Conservation (phyloP, 2,797 vertebrate species). For the Apogon hyalosoma region DNA sequence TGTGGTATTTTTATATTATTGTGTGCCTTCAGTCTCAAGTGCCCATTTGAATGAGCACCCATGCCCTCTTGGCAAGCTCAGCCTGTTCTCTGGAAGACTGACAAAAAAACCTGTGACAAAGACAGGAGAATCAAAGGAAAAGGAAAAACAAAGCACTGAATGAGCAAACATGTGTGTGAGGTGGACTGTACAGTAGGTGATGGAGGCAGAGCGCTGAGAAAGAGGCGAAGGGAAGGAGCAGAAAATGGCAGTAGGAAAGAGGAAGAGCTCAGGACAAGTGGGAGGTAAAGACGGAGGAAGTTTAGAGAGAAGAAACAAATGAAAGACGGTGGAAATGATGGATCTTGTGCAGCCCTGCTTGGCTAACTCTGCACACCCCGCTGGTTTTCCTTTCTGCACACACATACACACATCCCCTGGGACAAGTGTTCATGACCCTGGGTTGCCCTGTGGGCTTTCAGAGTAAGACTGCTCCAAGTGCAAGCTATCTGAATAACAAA, state of each 20-base stretch:
- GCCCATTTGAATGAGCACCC: constrained; percentile 79
- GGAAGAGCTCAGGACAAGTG: constrained; percentile 20
- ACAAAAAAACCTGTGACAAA: constrained; percentile 59
- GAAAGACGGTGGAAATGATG: constrained; percentile 52
- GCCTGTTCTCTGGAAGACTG: constrained; percentile 68
- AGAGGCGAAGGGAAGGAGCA: constrained; percentile 13
- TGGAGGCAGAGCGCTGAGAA: constrained; percentile 12
- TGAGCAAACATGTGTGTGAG: background rate
- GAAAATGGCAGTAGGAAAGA: constrained; percentile 11
- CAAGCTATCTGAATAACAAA: constrained; percentile 75
- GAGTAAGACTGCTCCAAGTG: constrained; percentile 69
- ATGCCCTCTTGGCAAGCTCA: constrained; percentile 71
- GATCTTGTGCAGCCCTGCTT: constrained; percentile 39
- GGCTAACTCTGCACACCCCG: constrained; percentile 49
- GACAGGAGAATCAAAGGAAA: constrained; percentile 9
- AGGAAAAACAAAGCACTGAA: background rate
- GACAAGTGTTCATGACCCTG: constrained; percentile 67
- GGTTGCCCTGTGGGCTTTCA: constrained; percentile 69
- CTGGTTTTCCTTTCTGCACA: constrained; percentile 30
- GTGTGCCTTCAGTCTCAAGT: constrained; percentile 84
- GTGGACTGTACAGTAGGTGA: background rate
- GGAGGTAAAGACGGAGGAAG: constrained; percentile 42
- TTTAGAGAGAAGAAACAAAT: constrained; percentile 55
- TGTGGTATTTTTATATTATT: constrained; percentile 70
- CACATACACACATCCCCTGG: constrained; percentile 41